Percentiles rank a stretch among this genome's conserved stretches.
Evolutionary conservation across 2,888 invertebrate species (phyloP).

Genomic region (Cephus sareptanus): DNA sequence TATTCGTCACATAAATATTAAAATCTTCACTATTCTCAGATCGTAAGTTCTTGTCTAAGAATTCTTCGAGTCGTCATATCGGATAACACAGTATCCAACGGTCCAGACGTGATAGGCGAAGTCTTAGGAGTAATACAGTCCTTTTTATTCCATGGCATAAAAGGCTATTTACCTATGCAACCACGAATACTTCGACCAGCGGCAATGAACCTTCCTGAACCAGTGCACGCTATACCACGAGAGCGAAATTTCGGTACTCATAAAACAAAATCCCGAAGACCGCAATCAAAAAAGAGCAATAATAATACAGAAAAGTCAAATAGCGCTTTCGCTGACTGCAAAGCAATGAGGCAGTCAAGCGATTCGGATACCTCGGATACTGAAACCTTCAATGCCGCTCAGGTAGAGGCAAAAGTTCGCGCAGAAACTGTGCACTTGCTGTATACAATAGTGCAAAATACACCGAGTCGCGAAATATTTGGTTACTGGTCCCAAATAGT

Average conservation of each 20-base stretch:
- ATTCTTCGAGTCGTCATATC: constrained; percentile 41
- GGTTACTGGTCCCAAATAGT: constrained; percentile 63
- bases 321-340: constrained; percentile 10
- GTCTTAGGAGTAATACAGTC: constrained; percentile 54
- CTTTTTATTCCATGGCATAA: constrained; percentile 56
- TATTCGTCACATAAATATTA: constrained; percentile 11
- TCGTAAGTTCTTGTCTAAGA: constrained; percentile 43
- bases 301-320: constrained; percentile 19
- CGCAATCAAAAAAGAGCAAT: constrained; percentile 33
- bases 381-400: constrained; percentile 36
- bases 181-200: constrained; percentile 53
- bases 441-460: constrained; percentile 40
- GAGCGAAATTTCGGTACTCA: constrained; percentile 44
- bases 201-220: constrained; percentile 60
- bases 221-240: constrained; percentile 43
- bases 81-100: constrained; percentile 29
- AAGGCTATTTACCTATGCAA: constrained; percentile 40
- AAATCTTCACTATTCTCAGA: constrained; percentile 39
- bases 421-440: constrained; percentile 50
- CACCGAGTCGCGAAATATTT: constrained; percentile 53
- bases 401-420: constrained; percentile 47
- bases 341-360: constrained; percentile 41
- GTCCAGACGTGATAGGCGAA: constrained; percentile 48
- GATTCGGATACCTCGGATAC: constrained; percentile 56
- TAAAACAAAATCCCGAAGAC: constrained; percentile 40